Percentiles rank a stretch among this genome's conserved stretches.
Evolutionary conservation across 2,113 vertebrate species (phyloP).

Genomic region (Grus americana): DNA sequence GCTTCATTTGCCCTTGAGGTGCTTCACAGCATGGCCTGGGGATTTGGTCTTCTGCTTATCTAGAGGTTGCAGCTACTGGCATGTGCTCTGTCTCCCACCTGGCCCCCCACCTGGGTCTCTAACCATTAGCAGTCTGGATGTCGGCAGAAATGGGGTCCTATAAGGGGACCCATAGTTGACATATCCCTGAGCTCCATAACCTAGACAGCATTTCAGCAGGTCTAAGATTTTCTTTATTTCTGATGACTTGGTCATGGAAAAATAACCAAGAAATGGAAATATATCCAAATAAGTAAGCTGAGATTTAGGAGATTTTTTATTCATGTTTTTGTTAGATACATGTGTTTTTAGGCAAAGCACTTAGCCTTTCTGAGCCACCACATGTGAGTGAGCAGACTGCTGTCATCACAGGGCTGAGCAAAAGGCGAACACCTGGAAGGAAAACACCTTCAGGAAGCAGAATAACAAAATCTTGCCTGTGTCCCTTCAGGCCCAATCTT

Average conservation of each 20-base stretch:
- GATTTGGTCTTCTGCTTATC: not conserved
- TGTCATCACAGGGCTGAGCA: not conserved
- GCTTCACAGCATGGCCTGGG: not conserved
- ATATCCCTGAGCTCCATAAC: not conserved
- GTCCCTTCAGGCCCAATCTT: constrained; percentile 80
- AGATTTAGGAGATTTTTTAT: not conserved
- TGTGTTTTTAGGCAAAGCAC: not conserved
- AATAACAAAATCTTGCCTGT: constrained; percentile 71
- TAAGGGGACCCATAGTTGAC: rapidly evolving
- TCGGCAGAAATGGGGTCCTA: not conserved
- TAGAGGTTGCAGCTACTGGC: not conserved
- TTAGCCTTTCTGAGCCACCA: not conserved
- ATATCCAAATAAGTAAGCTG: not conserved
- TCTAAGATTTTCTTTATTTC: not conserved
- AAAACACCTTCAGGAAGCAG: not conserved
- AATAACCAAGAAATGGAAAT: not conserved
- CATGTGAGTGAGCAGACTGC: not conserved
- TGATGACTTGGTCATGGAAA: not conserved
- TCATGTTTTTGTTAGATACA: not conserved
- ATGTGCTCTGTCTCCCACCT: not conserved
- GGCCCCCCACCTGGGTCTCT: not conserved
- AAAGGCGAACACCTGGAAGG: not conserved
- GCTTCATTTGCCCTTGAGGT: not conserved
- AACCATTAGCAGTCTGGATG: not conserved
- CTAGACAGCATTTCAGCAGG: not conserved